These are phyloP conservation scores for Chloroceryle aenea DNA, from an alignment of 2,113 vertebrate species.

Conservation along the genomic window DNA sequence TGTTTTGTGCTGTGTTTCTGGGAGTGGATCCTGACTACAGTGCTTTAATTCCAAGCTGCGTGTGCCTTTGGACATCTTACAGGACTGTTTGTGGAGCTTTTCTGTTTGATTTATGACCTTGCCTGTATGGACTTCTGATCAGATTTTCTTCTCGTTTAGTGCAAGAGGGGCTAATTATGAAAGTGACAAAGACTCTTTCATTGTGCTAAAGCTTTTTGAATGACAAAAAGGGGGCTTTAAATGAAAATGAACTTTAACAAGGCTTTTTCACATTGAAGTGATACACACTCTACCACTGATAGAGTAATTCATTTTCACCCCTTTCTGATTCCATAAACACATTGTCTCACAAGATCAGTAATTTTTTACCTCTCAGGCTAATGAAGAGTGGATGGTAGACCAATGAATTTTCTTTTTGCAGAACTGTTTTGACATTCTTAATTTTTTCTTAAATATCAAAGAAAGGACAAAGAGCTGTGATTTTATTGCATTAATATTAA, in stretches of 20 bases:
- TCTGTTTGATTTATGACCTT: slow-evolving; percentile 78
- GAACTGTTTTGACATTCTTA: slow-evolving; percentile 69
- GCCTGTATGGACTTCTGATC: slow-evolving; percentile 68
- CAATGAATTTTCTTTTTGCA: slow-evolving; percentile 64
- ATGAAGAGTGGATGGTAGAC: slow-evolving; percentile 60
- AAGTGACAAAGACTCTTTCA: slow-evolving; percentile 67
- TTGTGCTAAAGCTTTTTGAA: slow-evolving; percentile 70
- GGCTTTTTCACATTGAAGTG: slow-evolving; percentile 75
- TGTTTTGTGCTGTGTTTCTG: slow-evolving; percentile 69
- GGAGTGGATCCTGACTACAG: slow-evolving; percentile 46
- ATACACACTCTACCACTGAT: slow-evolving; percentile 72
- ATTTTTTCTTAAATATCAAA: slow-evolving; percentile 76
- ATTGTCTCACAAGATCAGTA: slow-evolving; percentile 80
- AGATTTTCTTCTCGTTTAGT: slow-evolving; percentile 74
- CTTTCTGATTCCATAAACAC: slow-evolving; percentile 82
- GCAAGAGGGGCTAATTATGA: slow-evolving; percentile 71
- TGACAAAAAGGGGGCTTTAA: slow-evolving; percentile 77
- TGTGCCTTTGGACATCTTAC: slow-evolving; percentile 61
- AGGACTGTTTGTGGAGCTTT: slow-evolving; percentile 54
- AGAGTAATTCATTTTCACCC: slow-evolving; percentile 83
- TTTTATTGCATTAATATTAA: slow-evolving; percentile 76
- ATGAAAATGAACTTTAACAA: slow-evolving; percentile 83
- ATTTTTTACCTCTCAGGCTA: slow-evolving; percentile 79
- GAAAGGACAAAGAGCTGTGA: slow-evolving; percentile 72
- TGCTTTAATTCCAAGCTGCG: slow-evolving; percentile 57